Conservation (phyloP, 2,113 vertebrate species). For the Synchiropus splendidus region DNA sequence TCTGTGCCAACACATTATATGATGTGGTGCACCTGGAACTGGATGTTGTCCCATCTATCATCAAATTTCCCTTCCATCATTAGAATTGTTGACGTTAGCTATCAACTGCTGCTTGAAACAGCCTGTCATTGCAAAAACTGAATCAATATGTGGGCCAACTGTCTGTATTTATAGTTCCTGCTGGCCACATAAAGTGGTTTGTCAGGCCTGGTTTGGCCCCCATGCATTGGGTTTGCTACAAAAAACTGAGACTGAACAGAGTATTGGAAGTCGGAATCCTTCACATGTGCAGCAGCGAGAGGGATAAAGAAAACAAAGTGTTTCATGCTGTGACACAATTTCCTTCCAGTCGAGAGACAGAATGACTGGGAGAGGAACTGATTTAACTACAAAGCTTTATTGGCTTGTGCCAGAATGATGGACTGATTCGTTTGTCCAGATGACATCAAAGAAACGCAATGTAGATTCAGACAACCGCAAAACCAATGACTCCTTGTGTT, state of each 20-base stretch:
- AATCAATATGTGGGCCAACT: too few species aligned
- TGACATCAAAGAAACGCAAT: slow-evolving; percentile 33
- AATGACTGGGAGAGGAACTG: slow-evolving; percentile 12
- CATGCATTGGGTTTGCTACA: too few species aligned
- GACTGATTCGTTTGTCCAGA: slow-evolving; percentile 25
- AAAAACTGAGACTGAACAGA: slow-evolving; percentile 15
- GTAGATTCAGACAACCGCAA: slow-evolving; percentile 13
- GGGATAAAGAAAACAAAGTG: slow-evolving; percentile 23
- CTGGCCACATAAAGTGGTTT: too few species aligned
- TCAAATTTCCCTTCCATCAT: too few species aligned
- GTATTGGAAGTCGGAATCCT: slow-evolving; percentile 24
- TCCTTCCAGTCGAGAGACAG: slow-evolving; percentile 9
- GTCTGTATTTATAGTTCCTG: too few species aligned
- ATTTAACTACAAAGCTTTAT: slow-evolving; percentile 31
- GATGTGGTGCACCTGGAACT: too few species aligned
- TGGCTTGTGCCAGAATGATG: slow-evolving; percentile 33
- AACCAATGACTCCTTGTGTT: slow-evolving; percentile 22
- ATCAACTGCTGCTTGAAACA: too few species aligned
- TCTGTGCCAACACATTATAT: too few species aligned
- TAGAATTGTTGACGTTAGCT: too few species aligned
- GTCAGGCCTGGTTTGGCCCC: too few species aligned
- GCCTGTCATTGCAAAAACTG: too few species aligned
- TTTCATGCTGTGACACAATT: slow-evolving; percentile 9
- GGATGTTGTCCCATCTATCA: too few species aligned
- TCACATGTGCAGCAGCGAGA: slow-evolving; percentile 27